Base-by-base conservation (phyloP, 2,113 vertebrate species). In the Lampris megalopsis region DNA sequence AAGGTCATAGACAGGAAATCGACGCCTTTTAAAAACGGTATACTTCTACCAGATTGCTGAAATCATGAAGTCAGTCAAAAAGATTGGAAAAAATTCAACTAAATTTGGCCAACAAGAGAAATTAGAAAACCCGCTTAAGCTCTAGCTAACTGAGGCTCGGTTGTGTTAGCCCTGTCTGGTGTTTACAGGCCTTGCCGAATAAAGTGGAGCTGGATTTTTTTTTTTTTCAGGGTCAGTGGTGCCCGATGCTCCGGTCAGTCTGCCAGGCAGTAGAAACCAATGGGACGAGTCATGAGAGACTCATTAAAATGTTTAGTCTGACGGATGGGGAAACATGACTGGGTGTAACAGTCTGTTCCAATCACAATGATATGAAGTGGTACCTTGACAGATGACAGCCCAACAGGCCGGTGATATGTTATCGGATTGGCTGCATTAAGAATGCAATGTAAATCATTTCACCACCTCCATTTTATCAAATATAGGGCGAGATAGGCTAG, bases 281-380 rank as follows among this genome's bases (percentile, higher is more conserved):
- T 81, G 71, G 62, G 48, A 87, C 70, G 61, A 88, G 81, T 88
- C 85, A 83, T 78, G 81, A 71, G 75, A 80, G 70, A 57, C 83
- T 88, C 75, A 82, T 87, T 88, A 88, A 66, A 47, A 54, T 73
- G 69, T 82, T 82, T 76, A 73, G 78, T 74, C 64, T 77, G 71
- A 86, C 62, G 68, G 45, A 81, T 69, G 69, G 63, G 77, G 68
- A 57, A 77, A 82, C 65, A 43, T 67, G 54, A 74, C 72, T 47
- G 63, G 64, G 70, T 80, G 71, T 68, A 80, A 74, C 58, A 56
- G 77, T 85, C 81, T 45, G 61, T 36, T 84, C 63, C 35, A n/a
- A 83, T 83, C 58, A 64, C 50, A 62, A 73, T 38, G 37, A 77
- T 60, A 41, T 73, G 50, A 73, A 70, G 64, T n/a, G 35, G 54